A percentile compares a stretch with the other conserved stretches of the same genome.
phyloP scores from a whole-genome alignment of 2,113 vertebrate species.

The Equus quagga region DNA sequence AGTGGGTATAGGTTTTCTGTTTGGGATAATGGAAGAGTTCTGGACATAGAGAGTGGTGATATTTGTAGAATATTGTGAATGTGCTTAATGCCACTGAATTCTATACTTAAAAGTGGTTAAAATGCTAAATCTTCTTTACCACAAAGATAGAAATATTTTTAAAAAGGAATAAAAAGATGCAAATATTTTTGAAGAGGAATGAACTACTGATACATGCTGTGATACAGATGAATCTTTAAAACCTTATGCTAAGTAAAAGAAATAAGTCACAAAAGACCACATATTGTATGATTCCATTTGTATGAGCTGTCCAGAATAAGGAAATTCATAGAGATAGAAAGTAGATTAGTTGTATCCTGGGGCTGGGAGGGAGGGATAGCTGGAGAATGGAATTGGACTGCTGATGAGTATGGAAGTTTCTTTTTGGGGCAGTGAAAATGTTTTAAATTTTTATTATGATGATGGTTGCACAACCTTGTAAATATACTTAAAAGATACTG shows the following conservation, averaged over 20 bases:
- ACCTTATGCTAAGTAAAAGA: neutral
- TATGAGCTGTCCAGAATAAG: neutral
- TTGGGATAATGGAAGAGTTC: neutral
- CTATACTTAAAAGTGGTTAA: neutral
- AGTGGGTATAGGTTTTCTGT: neutral
- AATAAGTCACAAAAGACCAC: neutral
- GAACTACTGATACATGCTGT: neutral
- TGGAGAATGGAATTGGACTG: neutral
- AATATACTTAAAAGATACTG: neutral
- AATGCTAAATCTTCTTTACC: neutral
- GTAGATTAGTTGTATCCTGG: neutral
- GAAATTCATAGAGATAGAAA: neutral
- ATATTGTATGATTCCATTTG: neutral
- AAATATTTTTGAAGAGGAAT: neutral
- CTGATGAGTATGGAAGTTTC: neutral
- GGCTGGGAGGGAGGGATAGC: neutral
- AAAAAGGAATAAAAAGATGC: neutral
- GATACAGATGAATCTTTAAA: neutral
- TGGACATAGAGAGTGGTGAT: neutral
- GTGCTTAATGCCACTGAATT: neutral
- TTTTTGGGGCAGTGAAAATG: neutral
- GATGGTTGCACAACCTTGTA: neutral
- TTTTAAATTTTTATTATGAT: conserved; percentile 1
- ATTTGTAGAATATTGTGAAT: neutral
- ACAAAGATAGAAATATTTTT: neutral